These are phyloP conservation scores for Lepidotrigona ventralis DNA, from an alignment of 1,140 invertebrate species.

Conservation along the genomic window DNA sequence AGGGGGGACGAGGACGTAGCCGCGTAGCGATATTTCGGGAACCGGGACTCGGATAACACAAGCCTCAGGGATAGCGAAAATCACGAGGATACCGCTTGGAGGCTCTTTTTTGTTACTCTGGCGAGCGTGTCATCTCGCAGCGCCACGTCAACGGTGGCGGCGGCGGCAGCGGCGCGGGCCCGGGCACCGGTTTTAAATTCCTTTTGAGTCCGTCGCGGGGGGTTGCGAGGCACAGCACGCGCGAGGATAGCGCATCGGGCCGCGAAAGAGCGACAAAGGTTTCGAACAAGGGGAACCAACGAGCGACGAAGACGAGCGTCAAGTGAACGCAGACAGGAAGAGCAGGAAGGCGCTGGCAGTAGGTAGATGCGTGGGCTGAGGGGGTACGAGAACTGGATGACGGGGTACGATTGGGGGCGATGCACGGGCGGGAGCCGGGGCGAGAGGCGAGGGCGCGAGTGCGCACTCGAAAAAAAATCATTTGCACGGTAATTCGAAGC, in stretches of 20 bases:
- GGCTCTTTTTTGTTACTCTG: conserved; percentile 44
- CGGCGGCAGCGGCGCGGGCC: conserved; percentile 48
- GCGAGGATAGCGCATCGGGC: conserved; percentile 56
- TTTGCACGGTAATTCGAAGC: conserved; percentile 81
- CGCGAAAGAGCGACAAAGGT: conserved; percentile 25
- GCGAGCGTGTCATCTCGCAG: conserved; percentile 52
- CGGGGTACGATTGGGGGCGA: conserved; percentile 2
- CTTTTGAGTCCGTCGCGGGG: conserved; percentile 74
- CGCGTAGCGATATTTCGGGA: conserved; percentile 30
- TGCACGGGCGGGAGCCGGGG: conserved; percentile 8
- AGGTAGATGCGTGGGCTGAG: background rate
- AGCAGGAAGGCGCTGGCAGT: background rate
- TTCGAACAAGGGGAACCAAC: conserved; percentile 10
- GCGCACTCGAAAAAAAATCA: conserved; percentile 76
- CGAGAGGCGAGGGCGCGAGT: conserved; percentile 33
- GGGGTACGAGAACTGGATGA: conserved; percentile 31
- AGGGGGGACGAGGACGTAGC: background rate
- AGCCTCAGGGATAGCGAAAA: conserved; percentile 43
- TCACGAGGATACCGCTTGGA: conserved; percentile 31
- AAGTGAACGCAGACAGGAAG: conserved; percentile 3
- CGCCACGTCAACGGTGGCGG: conserved; percentile 1
- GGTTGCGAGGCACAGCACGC: conserved; percentile 51
- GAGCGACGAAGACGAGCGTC: conserved; percentile 46
- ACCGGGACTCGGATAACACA: conserved; percentile 56
- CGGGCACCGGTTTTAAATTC: conserved; percentile 78